Base-by-base conservation (phyloP, 2,888 invertebrate genomes). In the Tenodera sinensis region DNA sequence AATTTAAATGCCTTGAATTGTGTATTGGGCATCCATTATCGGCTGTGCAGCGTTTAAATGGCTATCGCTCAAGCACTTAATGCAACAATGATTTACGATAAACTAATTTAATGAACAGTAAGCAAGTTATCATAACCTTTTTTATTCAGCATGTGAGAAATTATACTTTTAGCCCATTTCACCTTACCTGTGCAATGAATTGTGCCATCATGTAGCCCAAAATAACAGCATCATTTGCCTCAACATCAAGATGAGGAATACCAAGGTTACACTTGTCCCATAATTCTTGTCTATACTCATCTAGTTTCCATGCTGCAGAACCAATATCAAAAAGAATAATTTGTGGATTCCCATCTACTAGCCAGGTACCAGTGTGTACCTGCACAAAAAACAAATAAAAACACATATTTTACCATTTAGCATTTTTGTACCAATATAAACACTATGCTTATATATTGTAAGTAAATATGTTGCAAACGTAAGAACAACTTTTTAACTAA, bases 311-410 rank as follows among this genome's bases (percentile, higher is more conserved):
- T 0, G 98, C 97, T 0, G 97, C 99, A 0, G 98, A 98, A 28
- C 98, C 98, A 92, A 99, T 97, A 93, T 99, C 99, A 94, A 99
- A 99, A 6, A 99, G 95, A 88, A 99, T 96, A 83, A 99, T 97
- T 93, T 98, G 98, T 0, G 99, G 99, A 94, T 99, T 99, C n/a
- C 99, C 99, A 92, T 99, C 99, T 3, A 99, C 99, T 87, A 99
- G 94, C 99, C 99, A 99, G 3, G 99, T 97, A n/a, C 99, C 99
- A 71, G 98, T 98, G 92, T 97, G 96, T 15, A 98, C 95, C 97
- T 97, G 20, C 25, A 71, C 3, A 92, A 34, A 71, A 4, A 71
- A 25, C 15, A 71, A 8, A 20, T 15, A 54, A 71, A 20, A 71
- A 71, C 3, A 71, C 20, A 88, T 3, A 54, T 81, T 87, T 28